Evolutionary conservation across 1,140 invertebrate genomes (phyloP).

Genomic region (Adelges cooleyi): DNA sequence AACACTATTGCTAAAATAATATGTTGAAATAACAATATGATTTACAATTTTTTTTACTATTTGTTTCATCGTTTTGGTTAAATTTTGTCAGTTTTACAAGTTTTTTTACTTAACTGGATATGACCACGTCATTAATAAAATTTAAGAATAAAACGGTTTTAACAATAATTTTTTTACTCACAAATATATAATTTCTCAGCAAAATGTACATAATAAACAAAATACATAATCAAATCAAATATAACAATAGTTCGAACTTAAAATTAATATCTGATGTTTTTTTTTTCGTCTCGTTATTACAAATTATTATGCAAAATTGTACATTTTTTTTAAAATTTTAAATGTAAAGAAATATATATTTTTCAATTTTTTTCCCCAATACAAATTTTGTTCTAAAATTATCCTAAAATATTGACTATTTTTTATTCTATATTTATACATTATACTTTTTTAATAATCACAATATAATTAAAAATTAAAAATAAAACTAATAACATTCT

Average conservation of each 20-base stretch:
- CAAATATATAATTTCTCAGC: constrained; percentile 17
- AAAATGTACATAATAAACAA: constrained; percentile 25
- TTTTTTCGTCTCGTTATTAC: neutral
- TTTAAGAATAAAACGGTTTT: neutral
- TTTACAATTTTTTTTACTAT: too few species aligned
- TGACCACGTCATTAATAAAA: too few species aligned
- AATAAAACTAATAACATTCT: neutral
- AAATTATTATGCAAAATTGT: neutral
- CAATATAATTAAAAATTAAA: neutral
- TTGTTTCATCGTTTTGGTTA: too few species aligned
- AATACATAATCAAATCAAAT: constrained; percentile 24
- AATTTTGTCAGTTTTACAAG: too few species aligned
- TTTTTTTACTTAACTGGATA: too few species aligned
- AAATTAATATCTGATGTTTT: neutral
- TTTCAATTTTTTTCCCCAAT: neutral
- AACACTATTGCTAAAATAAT: too few species aligned
- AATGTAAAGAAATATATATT: neutral
- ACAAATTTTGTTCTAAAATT: neutral
- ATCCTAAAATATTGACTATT: neutral
- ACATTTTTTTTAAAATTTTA: neutral
- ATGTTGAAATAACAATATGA: too few species aligned
- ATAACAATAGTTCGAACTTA: constrained; percentile 22
- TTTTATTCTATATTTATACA: neutral
- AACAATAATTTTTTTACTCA: constrained; percentile 24
- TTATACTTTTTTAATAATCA: neutral